A percentile compares a stretch with the other conserved stretches of the same genome.
Conservation (phyloP, 2,797 vertebrate genomes). For the Cichlasoma orientale region DNA sequence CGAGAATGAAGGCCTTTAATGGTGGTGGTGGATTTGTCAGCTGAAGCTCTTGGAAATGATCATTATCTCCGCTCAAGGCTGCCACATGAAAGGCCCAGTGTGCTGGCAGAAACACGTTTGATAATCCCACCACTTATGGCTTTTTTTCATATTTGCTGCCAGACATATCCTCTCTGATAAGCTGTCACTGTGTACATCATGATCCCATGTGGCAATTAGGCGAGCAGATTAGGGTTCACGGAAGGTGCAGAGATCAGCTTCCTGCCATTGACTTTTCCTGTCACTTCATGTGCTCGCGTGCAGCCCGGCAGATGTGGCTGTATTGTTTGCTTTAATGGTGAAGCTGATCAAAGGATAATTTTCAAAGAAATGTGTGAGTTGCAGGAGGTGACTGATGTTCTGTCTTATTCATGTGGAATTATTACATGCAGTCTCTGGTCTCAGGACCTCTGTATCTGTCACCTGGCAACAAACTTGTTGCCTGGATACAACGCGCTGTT, state of each 20-base stretch:
- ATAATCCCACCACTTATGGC: conserved; percentile 68
- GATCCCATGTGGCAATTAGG: conserved; percentile 40
- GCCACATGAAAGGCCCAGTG: conserved; percentile 56
- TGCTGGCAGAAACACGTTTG: conserved; percentile 48
- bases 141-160: conserved; percentile 45
- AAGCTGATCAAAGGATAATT: conserved; percentile 32
- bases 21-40: conserved; percentile 50
- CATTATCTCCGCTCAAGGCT: conserved; percentile 58
- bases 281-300: background rate
- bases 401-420: conserved; percentile 62
- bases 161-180: conserved; percentile 45
- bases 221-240: conserved; percentile 19
- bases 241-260: conserved; percentile 10
- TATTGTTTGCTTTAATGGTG: conserved; percentile 9
- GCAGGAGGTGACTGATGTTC: conserved; percentile 51
- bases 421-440: conserved; percentile 60
- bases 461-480: conserved; percentile 84
- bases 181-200: conserved; percentile 7
- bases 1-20: conserved; percentile 47
- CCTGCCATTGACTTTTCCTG: conserved; percentile 15
- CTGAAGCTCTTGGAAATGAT: conserved; percentile 58
- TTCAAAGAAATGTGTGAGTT: conserved; percentile 41
- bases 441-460: conserved; percentile 78
- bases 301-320: background rate
- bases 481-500: conserved; percentile 78